These are phyloP conservation scores for Columba janthina DNA, from an alignment of 2,113 vertebrate genomes.

Conservation along the genomic window DNA sequence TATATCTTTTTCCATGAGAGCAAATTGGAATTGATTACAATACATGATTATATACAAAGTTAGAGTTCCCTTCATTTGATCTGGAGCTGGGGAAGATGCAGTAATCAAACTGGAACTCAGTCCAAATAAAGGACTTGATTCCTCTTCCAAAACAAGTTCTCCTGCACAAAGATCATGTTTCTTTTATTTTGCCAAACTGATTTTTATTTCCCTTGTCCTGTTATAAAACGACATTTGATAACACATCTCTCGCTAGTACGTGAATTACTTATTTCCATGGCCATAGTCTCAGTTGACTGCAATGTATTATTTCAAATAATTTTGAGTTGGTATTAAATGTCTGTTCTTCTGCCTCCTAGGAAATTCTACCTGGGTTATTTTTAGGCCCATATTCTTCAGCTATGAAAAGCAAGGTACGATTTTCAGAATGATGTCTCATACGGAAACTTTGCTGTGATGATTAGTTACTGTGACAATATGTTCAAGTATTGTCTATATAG, in stretches of 20 bases:
- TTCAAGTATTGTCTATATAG: not conserved
- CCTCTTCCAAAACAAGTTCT: not conserved
- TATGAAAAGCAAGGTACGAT: constrained; percentile 98
- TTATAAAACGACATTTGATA: not conserved
- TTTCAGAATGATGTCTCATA: not conserved
- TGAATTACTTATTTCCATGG: not conserved
- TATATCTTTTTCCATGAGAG: not conserved
- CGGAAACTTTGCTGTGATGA: not conserved
- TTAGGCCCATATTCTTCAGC: constrained; percentile 98
- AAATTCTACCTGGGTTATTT: constrained; percentile 97
- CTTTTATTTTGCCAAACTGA: not conserved
- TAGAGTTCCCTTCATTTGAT: not conserved
- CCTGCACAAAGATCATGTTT: not conserved
- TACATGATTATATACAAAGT: not conserved
- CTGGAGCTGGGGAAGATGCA: not conserved
- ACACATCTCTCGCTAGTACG: not conserved
- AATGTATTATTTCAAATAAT: not conserved
- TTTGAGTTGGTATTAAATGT: not conserved
- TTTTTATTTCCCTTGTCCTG: not conserved
- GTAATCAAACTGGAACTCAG: not conserved
- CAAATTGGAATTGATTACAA: not conserved
- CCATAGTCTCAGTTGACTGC: not conserved
- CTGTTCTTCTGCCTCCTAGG: constrained; percentile 74
- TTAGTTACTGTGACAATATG: not conserved
- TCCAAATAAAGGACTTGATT: not conserved